Conservation (phyloP, 2,888 invertebrate genomes). For the Tricholauxania praeusta region DNA sequence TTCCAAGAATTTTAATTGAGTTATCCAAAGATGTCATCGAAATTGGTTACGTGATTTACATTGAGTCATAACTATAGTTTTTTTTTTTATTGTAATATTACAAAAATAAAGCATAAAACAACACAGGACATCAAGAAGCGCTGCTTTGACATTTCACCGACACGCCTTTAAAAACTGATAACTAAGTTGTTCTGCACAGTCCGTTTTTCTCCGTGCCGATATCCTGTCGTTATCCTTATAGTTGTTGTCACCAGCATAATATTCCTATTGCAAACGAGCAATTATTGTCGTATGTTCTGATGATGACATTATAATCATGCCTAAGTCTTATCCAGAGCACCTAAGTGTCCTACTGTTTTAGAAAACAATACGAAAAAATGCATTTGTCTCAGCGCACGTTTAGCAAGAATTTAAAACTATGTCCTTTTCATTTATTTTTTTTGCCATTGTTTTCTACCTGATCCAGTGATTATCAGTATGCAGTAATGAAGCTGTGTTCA, state of each 20-base stretch:
- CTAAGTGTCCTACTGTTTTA: constrained; percentile 14
- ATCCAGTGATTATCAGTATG: not conserved
- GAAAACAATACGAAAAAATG: no score
- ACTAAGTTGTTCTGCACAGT: not conserved
- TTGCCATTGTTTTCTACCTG: not conserved
- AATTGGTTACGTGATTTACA: no score
- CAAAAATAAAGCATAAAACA: no score
- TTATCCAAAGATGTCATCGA: no score
- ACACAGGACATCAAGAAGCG: no score
- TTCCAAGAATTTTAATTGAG: no score
- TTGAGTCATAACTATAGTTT: no score
- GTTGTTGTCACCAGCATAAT: constrained; percentile 26
- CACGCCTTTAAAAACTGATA: constrained; percentile 16
- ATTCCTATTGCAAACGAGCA: constrained; percentile 27
- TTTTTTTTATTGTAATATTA: no score
- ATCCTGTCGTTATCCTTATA: constrained; percentile 18
- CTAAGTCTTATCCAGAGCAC: constrained; percentile 11
- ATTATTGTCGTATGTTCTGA: constrained; percentile 24
- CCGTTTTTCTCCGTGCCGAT: not conserved
- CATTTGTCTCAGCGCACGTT: constrained; percentile 28
- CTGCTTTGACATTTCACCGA: constrained; percentile 9
- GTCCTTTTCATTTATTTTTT: not conserved
- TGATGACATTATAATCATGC: constrained; percentile 34
- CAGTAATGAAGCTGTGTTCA: not conserved
- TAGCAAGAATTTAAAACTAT: not conserved